These are phyloP conservation scores for Dreissena rostriformis DNA, from an alignment of 1,140 invertebrate species.

Conservation along the genomic window DNA sequence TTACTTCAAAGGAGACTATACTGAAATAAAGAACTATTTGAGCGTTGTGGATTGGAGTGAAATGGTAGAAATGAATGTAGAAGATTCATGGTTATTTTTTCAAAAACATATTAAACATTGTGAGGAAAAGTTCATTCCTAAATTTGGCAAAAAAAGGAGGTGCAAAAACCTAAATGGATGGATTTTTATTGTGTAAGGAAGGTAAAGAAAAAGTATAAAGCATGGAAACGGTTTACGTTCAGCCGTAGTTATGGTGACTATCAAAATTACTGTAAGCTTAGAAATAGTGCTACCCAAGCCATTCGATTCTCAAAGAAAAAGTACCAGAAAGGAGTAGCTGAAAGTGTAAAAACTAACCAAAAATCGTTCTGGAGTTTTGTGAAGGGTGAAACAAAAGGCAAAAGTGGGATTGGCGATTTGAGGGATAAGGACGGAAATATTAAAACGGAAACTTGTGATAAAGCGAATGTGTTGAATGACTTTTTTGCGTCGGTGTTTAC, in stretches of 20 bases:
- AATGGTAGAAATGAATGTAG: not conserved
- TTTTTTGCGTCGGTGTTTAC: not conserved
- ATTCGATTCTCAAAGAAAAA: conserved; percentile 2
- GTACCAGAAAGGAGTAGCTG: not conserved
- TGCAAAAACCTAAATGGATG: not conserved
- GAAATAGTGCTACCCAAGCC: not conserved
- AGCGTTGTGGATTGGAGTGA: not conserved
- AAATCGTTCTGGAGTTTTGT: not conserved
- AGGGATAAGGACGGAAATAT: not conserved
- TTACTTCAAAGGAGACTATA: not conserved
- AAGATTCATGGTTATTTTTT: not conserved
- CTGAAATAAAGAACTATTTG: not conserved
- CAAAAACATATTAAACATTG: not conserved
- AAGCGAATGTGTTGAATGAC: not conserved
- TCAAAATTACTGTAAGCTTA: not conserved
- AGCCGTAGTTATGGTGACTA: not conserved
- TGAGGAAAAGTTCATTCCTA: not conserved
- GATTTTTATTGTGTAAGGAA: not conserved
- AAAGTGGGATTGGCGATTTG: not conserved
- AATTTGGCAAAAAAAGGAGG: not conserved
- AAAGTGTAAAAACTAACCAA: not conserved
- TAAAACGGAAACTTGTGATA: not conserved
- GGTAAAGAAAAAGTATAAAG: not conserved
- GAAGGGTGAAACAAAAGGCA: not conserved
- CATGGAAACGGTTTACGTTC: not conserved